Percentiles rank a stretch among this genome's conserved stretches.
phyloP scores from a whole-genome alignment of 1,140 invertebrate genomes.

The Sipha flava region DNA sequence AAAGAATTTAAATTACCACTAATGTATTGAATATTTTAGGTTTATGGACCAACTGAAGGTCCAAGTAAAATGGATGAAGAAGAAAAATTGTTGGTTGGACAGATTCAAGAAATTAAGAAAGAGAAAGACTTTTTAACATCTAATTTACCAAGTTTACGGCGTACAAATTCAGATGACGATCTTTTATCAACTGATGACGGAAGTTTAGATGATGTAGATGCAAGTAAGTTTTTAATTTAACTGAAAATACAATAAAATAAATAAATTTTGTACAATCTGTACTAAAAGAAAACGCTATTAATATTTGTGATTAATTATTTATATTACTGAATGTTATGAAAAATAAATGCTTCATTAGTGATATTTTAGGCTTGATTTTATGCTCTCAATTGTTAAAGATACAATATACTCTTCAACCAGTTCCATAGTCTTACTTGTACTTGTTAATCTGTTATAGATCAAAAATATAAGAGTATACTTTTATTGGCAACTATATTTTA shows the following conservation, averaged over 20 bases:
- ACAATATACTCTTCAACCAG: too few relatives aligned
- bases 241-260: background rate
- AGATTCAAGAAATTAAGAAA: conserved; percentile 65
- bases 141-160: conserved; percentile 64
- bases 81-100: conserved; percentile 59
- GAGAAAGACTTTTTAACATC: conserved; percentile 74
- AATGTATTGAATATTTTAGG: background rate
- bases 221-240: conserved; percentile 7
- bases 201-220: conserved; percentile 51
- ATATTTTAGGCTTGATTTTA: too few relatives aligned
- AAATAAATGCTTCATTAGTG: too few relatives aligned
- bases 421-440: too few relatives aligned
- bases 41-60: conserved; percentile 49
- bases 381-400: too few relatives aligned
- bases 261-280: background rate
- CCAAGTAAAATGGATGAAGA: conserved; percentile 51
- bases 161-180: conserved; percentile 77
- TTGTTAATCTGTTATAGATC: too few relatives aligned
- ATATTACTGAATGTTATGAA: too few relatives aligned
- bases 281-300: background rate
- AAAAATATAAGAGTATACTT: too few relatives aligned
- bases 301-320: too few relatives aligned
- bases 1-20: background rate
- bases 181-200: conserved; percentile 58
- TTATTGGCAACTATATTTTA: background rate